A percentile compares a stretch with the other conserved stretches of the same genome.
These are phyloP conservation scores for Halcyon leucocephala DNA, from an alignment of 2,797 vertebrate species.

Conservation along the genomic window DNA sequence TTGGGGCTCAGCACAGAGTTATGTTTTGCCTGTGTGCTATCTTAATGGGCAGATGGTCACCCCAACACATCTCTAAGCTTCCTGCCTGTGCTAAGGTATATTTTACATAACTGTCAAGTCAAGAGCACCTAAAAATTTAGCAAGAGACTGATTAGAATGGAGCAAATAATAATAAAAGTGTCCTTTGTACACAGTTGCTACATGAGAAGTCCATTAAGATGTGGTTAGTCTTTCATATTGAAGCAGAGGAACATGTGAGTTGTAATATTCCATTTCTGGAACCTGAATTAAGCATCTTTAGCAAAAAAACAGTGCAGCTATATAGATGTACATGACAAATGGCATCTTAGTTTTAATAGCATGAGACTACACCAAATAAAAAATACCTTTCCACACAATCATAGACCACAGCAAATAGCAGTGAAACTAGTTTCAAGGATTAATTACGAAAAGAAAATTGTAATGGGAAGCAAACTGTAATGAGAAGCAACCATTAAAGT, in stretches of 20 bases:
- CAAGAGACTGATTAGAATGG: not conserved
- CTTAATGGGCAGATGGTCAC: slow-evolving; percentile 14
- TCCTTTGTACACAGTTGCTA: slow-evolving; percentile 70
- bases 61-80: not conserved
- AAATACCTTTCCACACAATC: slow-evolving; percentile 12
- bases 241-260: slow-evolving; percentile 8
- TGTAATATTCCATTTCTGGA: slow-evolving; percentile 14
- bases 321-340: not conserved
- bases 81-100: not conserved
- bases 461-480: not conserved
- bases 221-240: slow-evolving; percentile 46
- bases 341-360: not conserved
- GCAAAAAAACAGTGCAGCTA: not conserved
- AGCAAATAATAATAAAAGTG: slow-evolving; percentile 9
- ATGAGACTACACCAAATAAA: not conserved
- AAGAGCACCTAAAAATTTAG: not conserved
- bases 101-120: not conserved
- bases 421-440: slow-evolving; percentile 1
- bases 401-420: not conserved
- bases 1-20: not conserved
- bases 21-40: not conserved
- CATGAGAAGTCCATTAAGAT: slow-evolving; percentile 42
- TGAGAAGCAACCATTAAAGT: not conserved
- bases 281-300: slow-evolving; percentile 23
- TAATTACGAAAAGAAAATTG: not conserved